Percentiles rank a stretch among this genome's conserved stretches.
These are phyloP conservation scores for Colistium nudipinnis DNA, from an alignment of 2,113 vertebrate species.

Conservation along the genomic window DNA sequence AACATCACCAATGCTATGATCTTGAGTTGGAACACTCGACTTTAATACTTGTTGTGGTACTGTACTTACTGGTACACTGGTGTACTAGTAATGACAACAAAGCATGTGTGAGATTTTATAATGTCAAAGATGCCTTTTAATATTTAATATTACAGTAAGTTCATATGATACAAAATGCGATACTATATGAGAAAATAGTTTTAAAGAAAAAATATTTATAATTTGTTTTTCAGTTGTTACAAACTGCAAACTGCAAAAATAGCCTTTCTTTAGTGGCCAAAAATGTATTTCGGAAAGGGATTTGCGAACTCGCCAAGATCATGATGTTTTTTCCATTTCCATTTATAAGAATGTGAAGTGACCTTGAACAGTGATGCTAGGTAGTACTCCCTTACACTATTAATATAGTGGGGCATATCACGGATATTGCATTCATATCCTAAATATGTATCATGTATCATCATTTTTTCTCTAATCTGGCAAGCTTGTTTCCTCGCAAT, in stretches of 20 bases:
- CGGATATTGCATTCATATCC: constrained; percentile 54
- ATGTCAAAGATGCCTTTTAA: constrained; percentile 33
- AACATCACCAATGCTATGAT: constrained; percentile 24
- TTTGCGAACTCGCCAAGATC: constrained; percentile 81
- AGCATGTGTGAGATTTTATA: constrained; percentile 34
- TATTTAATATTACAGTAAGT: constrained; percentile 36
- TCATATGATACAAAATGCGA: constrained; percentile 19
- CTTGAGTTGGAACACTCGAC: constrained; percentile 15
- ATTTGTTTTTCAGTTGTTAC: constrained; percentile 15
- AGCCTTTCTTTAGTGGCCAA: neutral
- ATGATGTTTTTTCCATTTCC: constrained; percentile 84
- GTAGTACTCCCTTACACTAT: constrained; percentile 71
- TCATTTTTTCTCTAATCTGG: constrained; percentile 7
- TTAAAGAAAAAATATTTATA: neutral
- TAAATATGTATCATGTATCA: constrained; percentile 54
- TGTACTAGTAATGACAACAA: constrained; percentile 46
- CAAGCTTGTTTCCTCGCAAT: constrained; percentile 43
- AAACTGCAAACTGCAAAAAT: constrained; percentile 22
- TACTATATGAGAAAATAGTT: too few species aligned
- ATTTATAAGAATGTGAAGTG: constrained; percentile 78
- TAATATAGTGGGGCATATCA: constrained; percentile 25
- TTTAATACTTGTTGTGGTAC: constrained; percentile 15
- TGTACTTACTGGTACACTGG: constrained; percentile 62
- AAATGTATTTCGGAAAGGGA: constrained; percentile 35
- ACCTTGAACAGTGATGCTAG: constrained; percentile 79